Conservation (phyloP, 2,888 invertebrate species). For the Graphium colonna region DNA sequence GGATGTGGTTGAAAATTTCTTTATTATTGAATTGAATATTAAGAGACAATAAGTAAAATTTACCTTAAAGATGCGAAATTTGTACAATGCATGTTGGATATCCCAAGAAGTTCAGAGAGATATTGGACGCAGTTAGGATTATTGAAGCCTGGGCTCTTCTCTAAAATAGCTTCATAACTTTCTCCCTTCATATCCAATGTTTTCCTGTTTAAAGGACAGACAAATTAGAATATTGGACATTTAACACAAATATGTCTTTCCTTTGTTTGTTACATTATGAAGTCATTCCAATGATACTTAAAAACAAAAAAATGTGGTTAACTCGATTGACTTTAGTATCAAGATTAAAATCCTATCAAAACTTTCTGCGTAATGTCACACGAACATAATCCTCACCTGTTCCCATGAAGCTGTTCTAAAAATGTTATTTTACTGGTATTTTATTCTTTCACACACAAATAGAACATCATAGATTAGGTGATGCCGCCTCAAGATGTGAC, state of each 20-base stretch:
- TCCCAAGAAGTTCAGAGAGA: constrained; percentile 87
- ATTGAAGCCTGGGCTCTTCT: constrained; percentile 91
- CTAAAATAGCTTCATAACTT: constrained; percentile 89
- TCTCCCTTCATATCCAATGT: constrained; percentile 89
- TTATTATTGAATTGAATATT: no score
- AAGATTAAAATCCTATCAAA: constrained; percentile 48
- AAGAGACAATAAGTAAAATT: no score
- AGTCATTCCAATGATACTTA: constrained; percentile 45
- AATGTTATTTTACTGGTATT: constrained; percentile 73
- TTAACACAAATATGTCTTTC: constrained; percentile 39
- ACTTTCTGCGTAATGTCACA: constrained; percentile 60
- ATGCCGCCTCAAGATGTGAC: constrained; percentile 71
- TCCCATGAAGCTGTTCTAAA: constrained; percentile 78
- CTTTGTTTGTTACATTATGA: constrained; percentile 40
- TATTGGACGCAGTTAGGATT: constrained; percentile 93
- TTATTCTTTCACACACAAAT: constrained; percentile 75
- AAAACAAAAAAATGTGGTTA: constrained; percentile 39
- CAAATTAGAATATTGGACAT: constrained; percentile 36
- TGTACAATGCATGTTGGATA: constrained; percentile 84
- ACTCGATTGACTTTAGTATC: constrained; percentile 44
- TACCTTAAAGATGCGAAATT: constrained; percentile 86
- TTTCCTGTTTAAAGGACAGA: constrained; percentile 78
- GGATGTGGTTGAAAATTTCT: no score
- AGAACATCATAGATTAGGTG: constrained; percentile 72
- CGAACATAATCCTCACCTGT: constrained; percentile 77